Evolutionary conservation across 2,113 vertebrate genomes (phyloP).

Genomic region (Ia io): DNA sequence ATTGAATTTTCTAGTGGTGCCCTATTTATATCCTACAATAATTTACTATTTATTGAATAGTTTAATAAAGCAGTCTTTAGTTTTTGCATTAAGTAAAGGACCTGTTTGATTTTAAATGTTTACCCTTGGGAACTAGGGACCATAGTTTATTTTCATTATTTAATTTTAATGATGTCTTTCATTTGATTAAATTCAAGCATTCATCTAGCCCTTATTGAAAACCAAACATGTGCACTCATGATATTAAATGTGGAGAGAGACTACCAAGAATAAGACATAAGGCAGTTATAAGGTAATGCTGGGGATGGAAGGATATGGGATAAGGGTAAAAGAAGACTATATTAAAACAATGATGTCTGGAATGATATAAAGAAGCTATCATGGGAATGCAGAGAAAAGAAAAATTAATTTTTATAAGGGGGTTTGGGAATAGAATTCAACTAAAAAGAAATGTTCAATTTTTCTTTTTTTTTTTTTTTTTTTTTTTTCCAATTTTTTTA

Average conservation of each 20-base stretch:
- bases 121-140: neutral
- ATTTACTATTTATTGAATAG: neutral
- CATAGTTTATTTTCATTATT: neutral
- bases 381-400: neutral
- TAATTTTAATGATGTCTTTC: neutral
- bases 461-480: no score
- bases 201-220: neutral
- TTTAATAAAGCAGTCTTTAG: neutral
- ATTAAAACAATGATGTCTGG: neutral
- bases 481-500: no score
- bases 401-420: neutral
- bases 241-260: neutral
- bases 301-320: neutral
- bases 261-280: neutral
- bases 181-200: neutral
- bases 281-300: neutral
- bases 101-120: neutral
- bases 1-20: neutral
- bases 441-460: conserved; percentile 50
- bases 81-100: neutral
- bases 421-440: neutral
- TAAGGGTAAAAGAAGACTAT: neutral
- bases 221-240: neutral
- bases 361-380: neutral
- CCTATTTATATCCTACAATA: neutral